Evolutionary conservation across 2,888 invertebrate species (phyloP).

Genomic region (Myathropa florea): DNA sequence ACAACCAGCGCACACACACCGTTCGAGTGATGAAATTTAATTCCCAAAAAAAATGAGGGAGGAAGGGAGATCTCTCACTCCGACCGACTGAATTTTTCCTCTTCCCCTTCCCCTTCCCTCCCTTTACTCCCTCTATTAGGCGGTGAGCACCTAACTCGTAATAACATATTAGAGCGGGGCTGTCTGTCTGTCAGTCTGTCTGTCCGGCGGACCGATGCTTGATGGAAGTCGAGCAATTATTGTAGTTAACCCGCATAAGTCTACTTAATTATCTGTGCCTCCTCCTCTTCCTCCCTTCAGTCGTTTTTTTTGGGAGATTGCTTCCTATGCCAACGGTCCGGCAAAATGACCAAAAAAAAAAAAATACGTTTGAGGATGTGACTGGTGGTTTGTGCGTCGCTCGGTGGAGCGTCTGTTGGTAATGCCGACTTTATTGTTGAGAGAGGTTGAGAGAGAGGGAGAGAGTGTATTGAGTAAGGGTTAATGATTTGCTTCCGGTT

Average conservation of each 20-base stretch:
- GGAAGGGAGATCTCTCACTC: background rate
- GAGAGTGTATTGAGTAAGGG: no score
- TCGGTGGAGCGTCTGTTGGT: background rate
- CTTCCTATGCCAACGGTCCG: conserved; percentile 29
- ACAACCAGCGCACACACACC: background rate
- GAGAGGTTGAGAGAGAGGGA: background rate
- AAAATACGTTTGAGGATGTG: conserved; percentile 63
- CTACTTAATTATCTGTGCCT: conserved; percentile 24
- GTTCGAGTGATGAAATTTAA: conserved; percentile 25
- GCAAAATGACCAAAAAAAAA: conserved; percentile 55
- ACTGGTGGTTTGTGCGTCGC: conserved; percentile 29
- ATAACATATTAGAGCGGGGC: conserved; percentile 53
- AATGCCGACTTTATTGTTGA: background rate
- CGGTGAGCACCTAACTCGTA: conserved; percentile 4
- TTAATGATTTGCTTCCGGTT: conserved; percentile 55
- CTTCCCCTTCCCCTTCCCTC: no score
- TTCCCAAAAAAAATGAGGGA: conserved; percentile 25
- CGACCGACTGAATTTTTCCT: background rate
- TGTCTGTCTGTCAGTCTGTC: background rate
- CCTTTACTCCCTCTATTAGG: no score
- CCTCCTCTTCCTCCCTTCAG: conserved; percentile 21
- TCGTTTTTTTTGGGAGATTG: no score
- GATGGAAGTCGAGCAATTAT: conserved; percentile 67
- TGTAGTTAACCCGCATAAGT: conserved; percentile 46
- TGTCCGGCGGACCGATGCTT: conserved; percentile 33